phyloP scores from a whole-genome alignment of 2,113 vertebrate genomes.

The Antennarius striatus region DNA sequence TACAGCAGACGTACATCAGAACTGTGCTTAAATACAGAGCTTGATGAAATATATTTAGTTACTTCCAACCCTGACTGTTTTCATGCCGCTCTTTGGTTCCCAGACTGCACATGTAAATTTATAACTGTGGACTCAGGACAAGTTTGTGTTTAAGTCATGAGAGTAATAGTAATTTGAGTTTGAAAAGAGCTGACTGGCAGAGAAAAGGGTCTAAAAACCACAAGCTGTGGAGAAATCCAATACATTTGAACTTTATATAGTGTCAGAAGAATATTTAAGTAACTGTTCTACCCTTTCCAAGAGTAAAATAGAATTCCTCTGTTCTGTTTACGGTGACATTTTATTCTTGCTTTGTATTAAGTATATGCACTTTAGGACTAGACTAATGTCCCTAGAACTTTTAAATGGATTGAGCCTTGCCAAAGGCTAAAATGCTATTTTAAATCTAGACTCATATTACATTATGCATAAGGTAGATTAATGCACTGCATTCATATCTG shows the following conservation, averaged over 20 bases:
- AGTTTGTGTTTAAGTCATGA: background rate
- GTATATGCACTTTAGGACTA: constrained; percentile 4
- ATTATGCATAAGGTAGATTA: constrained; percentile 17
- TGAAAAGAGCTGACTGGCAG: constrained; percentile 11
- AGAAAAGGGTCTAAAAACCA: constrained; percentile 2
- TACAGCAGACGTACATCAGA: no score
- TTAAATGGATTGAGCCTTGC: constrained; percentile 18
- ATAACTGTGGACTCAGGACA: background rate
- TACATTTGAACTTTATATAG: constrained; percentile 5
- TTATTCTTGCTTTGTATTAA: background rate
- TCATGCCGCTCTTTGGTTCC: background rate
- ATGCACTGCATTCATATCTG: constrained; percentile 15
- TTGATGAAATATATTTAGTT: constrained; percentile 1
- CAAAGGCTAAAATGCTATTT: constrained; percentile 32
- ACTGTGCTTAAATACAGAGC: background rate
- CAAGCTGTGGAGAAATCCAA: constrained; percentile 1
- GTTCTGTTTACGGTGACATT: background rate
- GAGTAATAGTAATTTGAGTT: constrained; percentile 11
- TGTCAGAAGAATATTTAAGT: background rate
- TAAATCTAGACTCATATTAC: constrained; percentile 4
- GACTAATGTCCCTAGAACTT: constrained; percentile 5
- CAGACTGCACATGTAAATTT: background rate
- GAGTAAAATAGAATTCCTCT: background rate
- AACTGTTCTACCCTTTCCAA: background rate
- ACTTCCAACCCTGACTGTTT: background rate